Evolutionary conservation across 1,140 invertebrate species (phyloP), one percentile per base, ranked within the genome.

Genomic region (Penaeus chinensis): DNA sequence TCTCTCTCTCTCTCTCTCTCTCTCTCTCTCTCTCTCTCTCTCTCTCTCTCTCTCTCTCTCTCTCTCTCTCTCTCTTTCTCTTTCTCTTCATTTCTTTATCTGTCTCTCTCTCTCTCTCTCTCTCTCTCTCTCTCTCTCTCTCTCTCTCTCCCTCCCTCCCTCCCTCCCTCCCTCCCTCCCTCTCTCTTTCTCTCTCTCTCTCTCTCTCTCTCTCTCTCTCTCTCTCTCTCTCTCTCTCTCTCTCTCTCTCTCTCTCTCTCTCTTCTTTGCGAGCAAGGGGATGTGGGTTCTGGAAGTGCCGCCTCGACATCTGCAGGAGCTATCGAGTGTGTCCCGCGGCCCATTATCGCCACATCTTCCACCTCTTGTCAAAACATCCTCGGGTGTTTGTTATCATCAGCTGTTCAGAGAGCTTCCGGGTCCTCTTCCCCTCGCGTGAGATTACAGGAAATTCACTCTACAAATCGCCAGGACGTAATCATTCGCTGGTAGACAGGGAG

Each of bases 1-100:
- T 74, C 69, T 74, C 69, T 71, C 69, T 71, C 69, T 71, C 69
- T 71, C 69, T 71, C 69, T 71, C 69, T 71, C 69, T 71, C 69
- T 71, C 69, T 71, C 69, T 71, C 69, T 71, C 69, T 27, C 69
- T 19, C 19, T 4, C 19, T 71, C 69, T n/a, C 4, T 24, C 22
- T 10, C 27, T 24, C 66, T n/a, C 27, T 69, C 66, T n/a, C 11
- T 69, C n/a, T 13, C 27, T 69, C n/a, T n/a, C 22, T 69, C 22
- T 24, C 22, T 10, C 66, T 69, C 66, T 5, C 69, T 27, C 69
- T 4, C 69, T 74, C n/a, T 3, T 10, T 37, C 24, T 16, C n/a
- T 10, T 24, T 27, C 69, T 37, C 69, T 27, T 71, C 4, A n/a
- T 71, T 24, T 13, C 69, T 37, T 24, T 27, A 2, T 37, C 24